phyloP scores from a whole-genome alignment of 2,113 vertebrate species.

The Azemiops feae region DNA sequence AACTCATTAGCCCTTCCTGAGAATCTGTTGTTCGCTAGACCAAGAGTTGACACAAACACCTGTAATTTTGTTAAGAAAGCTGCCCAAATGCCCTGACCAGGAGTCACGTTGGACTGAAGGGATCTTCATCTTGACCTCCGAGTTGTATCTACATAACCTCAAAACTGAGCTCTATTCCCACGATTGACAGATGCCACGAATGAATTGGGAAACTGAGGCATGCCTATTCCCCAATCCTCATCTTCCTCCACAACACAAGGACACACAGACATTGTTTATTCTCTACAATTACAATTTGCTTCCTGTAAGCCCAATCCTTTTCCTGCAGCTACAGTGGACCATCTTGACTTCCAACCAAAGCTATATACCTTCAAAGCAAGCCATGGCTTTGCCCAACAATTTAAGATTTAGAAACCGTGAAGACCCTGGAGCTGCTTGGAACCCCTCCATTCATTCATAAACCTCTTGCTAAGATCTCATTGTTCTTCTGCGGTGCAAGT shows the following conservation, averaged over 20 bases:
- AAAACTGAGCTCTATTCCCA: not conserved
- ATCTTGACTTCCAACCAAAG: slow-evolving; percentile 33
- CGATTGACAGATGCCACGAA: not conserved
- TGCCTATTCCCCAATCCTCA: not conserved
- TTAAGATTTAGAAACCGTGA: slow-evolving; percentile 60
- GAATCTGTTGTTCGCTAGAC: not conserved
- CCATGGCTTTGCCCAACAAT: slow-evolving; percentile 53
- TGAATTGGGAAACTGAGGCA: not conserved
- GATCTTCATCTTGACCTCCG: not conserved
- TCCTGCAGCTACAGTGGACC: slow-evolving; percentile 26
- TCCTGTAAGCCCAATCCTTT: slow-evolving; percentile 17
- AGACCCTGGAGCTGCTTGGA: slow-evolving; percentile 34
- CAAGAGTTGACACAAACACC: not conserved
- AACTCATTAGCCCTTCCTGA: not conserved
- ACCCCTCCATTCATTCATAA: slow-evolving; percentile 33
- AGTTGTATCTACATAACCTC: not conserved
- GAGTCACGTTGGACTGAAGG: not conserved
- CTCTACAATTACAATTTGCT: not conserved
- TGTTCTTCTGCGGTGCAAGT: slow-evolving; percentile 42
- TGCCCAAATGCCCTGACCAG: not conserved
- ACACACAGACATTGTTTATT: not conserved
- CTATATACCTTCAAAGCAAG: slow-evolving; percentile 41
- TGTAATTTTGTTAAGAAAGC: not conserved
- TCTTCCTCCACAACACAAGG: not conserved
- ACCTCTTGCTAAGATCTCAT: not conserved